These are phyloP conservation scores for Dermatemys mawii DNA, from an alignment of 2,113 vertebrate species.

Conservation along the genomic window DNA sequence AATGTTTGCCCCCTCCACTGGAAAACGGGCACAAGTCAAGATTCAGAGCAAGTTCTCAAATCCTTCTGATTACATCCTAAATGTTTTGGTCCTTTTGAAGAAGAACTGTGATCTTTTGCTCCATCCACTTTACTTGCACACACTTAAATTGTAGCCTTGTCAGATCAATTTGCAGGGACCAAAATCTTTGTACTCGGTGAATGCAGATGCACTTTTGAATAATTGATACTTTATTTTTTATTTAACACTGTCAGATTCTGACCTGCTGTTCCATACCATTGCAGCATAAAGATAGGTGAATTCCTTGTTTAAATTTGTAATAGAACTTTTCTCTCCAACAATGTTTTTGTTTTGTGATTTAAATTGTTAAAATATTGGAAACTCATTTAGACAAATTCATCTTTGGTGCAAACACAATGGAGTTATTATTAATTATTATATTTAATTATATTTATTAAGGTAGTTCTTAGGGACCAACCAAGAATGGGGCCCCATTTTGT, in stretches of 20 bases:
- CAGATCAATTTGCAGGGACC: neutral
- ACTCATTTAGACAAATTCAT: neutral
- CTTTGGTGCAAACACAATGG: neutral
- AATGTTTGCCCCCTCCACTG: neutral
- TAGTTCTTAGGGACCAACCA: neutral
- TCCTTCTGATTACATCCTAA: neutral
- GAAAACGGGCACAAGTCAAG: conserved; percentile 26
- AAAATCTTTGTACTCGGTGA: neutral
- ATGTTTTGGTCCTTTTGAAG: neutral
- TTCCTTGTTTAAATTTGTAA: neutral
- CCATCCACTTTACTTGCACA: neutral
- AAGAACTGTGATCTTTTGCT: neutral
- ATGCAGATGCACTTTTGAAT: neutral
- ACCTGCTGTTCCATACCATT: conserved; percentile 20
- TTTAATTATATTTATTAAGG: neutral
- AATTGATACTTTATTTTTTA: conserved; percentile 12
- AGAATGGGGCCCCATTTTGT: neutral
- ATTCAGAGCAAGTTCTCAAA: neutral
- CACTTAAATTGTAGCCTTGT: neutral
- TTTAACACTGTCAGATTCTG: neutral
- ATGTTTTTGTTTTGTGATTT: neutral
- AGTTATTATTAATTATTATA: neutral
- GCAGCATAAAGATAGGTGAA: conserved; percentile 44
- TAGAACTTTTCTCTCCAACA: neutral
- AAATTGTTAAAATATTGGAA: neutral